phyloP scores from a whole-genome alignment of 1,140 invertebrate genomes.

The Batillaria attramentaria region DNA sequence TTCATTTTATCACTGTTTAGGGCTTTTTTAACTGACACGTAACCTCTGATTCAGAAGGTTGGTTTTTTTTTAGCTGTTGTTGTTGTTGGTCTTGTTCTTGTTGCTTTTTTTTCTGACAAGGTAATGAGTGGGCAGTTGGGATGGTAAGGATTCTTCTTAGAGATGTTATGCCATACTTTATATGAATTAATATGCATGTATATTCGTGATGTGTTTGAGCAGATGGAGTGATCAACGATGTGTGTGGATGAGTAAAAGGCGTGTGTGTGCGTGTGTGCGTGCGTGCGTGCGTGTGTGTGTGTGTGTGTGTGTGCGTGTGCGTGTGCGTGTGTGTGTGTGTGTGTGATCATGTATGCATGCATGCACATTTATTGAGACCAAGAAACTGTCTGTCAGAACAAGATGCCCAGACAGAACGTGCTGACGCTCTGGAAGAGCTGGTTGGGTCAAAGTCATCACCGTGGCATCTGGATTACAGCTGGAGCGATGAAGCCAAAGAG shows the following conservation, averaged over 20 bases:
- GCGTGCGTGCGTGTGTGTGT: not conserved
- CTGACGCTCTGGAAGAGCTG: constrained; percentile 65
- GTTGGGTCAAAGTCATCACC: constrained; percentile 64
- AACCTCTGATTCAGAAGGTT: no score
- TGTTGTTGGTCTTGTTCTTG: not conserved
- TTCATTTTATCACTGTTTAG: no score
- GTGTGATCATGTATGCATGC: no score
- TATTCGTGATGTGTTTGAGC: not conserved
- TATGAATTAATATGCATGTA: not conserved
- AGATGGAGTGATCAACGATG: not conserved
- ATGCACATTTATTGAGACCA: no score
- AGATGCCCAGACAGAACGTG: constrained; percentile 56
- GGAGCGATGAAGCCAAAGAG: constrained; percentile 66
- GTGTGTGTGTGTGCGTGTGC: not conserved
- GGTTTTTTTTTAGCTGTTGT: not conserved
- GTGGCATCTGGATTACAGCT: constrained; percentile 70
- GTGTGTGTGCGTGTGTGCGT: no score
- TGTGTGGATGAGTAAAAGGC: not conserved
- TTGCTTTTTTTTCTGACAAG: not conserved
- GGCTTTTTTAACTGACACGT: no score
- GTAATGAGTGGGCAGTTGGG: no score
- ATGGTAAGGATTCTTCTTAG: no score
- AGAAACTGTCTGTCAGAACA: constrained; percentile 17
- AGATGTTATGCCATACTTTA: not conserved
- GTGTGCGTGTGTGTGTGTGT: not conserved